These are phyloP conservation scores for Colaptes auratus DNA, from an alignment of 2,113 vertebrate genomes.

Conservation along the genomic window DNA sequence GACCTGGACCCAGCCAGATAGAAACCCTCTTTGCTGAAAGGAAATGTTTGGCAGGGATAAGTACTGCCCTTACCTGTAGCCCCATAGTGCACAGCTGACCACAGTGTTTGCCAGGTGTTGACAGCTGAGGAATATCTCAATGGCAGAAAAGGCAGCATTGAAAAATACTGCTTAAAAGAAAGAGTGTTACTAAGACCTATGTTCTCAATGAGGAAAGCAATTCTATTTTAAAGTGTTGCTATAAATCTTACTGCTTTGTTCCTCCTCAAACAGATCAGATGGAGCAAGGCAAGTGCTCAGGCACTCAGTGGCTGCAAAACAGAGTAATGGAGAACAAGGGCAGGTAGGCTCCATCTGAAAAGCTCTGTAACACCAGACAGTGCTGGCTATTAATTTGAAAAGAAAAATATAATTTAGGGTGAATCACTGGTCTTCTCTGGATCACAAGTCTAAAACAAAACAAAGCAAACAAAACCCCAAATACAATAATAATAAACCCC, in stretches of 20 bases:
- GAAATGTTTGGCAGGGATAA: background rate
- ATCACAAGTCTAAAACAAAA: background rate
- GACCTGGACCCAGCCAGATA: background rate
- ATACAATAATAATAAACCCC: too few relatives aligned
- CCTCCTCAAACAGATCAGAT: background rate
- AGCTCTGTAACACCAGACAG: background rate
- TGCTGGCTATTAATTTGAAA: background rate
- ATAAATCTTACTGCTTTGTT: background rate
- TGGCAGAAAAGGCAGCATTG: background rate
- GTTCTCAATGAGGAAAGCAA: background rate
- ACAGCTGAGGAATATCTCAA: background rate
- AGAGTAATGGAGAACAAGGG: background rate
- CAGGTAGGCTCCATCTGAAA: background rate
- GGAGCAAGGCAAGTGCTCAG: background rate
- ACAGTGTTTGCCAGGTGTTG: rapidly evolving
- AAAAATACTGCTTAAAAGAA: background rate
- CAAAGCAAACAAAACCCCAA: too few relatives aligned
- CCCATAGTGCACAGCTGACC: background rate
- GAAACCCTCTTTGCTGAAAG: background rate
- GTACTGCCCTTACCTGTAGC: background rate
- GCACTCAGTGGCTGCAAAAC: background rate
- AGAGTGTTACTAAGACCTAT: background rate
- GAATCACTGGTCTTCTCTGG: background rate
- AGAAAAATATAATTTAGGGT: background rate
- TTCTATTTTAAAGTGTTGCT: background rate